A percentile compares a stretch with the other conserved stretches of the same genome.
These are phyloP conservation scores for Centroberyx gerrardi DNA, from an alignment of 2,797 vertebrate genomes.

Conservation along the genomic window DNA sequence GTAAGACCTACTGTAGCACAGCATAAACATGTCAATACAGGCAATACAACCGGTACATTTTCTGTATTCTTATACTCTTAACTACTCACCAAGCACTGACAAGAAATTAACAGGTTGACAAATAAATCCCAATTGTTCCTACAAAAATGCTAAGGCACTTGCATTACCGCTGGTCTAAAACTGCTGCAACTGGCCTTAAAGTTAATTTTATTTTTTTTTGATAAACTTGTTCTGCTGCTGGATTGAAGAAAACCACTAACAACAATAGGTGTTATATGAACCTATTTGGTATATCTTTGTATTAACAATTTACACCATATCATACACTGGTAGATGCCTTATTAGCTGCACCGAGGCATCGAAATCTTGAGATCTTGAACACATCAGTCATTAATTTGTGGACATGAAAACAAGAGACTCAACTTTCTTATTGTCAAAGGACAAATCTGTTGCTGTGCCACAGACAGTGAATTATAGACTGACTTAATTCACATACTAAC, in stretches of 20 bases:
- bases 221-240: no score
- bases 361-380: background rate
- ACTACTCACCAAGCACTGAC: background rate
- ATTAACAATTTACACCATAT: background rate
- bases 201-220: no score
- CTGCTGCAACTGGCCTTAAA: background rate
- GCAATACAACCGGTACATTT: background rate
- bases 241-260: no score
- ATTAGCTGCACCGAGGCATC: background rate
- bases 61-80: background rate
- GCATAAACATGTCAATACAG: slow-evolving; percentile 6
- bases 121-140: slow-evolving; percentile 9
- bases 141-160: slow-evolving; percentile 63
- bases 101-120: background rate
- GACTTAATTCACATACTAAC: background rate
- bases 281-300: background rate
- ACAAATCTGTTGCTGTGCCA: no score
- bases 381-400: background rate
- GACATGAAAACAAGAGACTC: no score
- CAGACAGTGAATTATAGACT: no score
- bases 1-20: background rate
- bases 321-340: background rate
- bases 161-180: slow-evolving; percentile 36
- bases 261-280: background rate
- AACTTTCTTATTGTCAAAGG: no score